These are phyloP conservation scores for Irena cyanogastra DNA, from an alignment of 2,113 vertebrate species.

Conservation along the genomic window DNA sequence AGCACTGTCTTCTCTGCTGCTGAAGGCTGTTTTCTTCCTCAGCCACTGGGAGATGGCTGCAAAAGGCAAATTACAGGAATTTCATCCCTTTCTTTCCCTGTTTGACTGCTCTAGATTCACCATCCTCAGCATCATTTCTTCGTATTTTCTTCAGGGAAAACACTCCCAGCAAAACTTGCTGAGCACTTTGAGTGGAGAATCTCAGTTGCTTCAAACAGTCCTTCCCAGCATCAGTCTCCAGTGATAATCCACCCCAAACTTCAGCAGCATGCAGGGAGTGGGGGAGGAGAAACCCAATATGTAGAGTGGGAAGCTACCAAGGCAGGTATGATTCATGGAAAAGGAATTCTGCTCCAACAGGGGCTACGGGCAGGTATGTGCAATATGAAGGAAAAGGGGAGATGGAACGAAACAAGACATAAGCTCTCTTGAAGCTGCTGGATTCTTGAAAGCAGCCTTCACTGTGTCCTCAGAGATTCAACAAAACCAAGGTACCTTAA, in stretches of 20 bases:
- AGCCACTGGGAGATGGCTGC: background rate
- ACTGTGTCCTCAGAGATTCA: background rate
- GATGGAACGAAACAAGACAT: background rate
- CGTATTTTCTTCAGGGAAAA: background rate
- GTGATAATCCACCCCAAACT: background rate
- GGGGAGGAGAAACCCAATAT: accelerated
- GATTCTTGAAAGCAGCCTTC: background rate
- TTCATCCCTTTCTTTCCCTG: slow-evolving; percentile 12
- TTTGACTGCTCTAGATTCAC: background rate
- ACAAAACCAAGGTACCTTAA: background rate
- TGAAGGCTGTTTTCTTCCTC: slow-evolving; percentile 35
- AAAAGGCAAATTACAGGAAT: slow-evolving; percentile 41
- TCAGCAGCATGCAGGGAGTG: background rate
- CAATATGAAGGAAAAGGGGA: background rate
- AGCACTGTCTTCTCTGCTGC: slow-evolving; percentile 11
- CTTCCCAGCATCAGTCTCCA: background rate
- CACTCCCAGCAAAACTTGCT: background rate
- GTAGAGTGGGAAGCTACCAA: background rate
- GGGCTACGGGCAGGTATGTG: background rate
- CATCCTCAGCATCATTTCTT: background rate
- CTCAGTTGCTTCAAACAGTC: background rate
- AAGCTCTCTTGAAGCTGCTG: background rate
- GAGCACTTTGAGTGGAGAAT: background rate
- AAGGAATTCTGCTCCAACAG: background rate
- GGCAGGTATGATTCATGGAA: background rate